Base-by-base conservation (phyloP, 2,113 vertebrate genomes). In the Nerophis ophidion region DNA sequence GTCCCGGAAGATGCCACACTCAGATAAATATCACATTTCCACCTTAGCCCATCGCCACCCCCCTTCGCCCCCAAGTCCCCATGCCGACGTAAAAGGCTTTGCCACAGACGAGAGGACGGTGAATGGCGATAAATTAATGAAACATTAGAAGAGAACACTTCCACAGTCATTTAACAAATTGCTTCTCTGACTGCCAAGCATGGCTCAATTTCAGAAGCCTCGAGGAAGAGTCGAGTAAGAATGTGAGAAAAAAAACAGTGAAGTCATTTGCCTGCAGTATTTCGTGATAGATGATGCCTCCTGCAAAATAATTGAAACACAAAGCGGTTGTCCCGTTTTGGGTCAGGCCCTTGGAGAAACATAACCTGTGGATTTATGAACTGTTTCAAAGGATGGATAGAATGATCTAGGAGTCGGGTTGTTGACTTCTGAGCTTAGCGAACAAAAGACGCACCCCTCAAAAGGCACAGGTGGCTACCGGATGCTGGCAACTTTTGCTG, bases 121-220 rank as follows among this genome's bases (percentile, higher is more conserved):
- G 80, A 87, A 87, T 76, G 76, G 73, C 75, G 77, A 85, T 86
- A 71, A 86, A 88, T 89, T 83, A 88, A 84, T 86, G 80, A 88
- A 87, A 86, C 78, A 81, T 86, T 81, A 81, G 77, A 81, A 60
- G 72, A 86, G 80, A 73, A 75, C 82, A 75, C 81, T 89, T 26
- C 80, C 60, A 74, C 75, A 78, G 80, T 82, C 79, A 81, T 83
- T 86, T 78, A 86, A 84, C 76, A 87, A 84, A 87, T 85, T 86
- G 83, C 76, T 73, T 74, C 65, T 67, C 47, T 68, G 65, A 72
- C 68, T 75, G 72, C 65, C 62, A 71, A 70, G 72, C 69, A 71
- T 46, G 49, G 71, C 68, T 76, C 66, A 63, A 51, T 72, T 70
- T 65, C 34, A n/a, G 67, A 61, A 60, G 70, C 77, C 72, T 69